Base-by-base conservation (phyloP, 2,113 vertebrate genomes). In the Cavia porcellus region DNA sequence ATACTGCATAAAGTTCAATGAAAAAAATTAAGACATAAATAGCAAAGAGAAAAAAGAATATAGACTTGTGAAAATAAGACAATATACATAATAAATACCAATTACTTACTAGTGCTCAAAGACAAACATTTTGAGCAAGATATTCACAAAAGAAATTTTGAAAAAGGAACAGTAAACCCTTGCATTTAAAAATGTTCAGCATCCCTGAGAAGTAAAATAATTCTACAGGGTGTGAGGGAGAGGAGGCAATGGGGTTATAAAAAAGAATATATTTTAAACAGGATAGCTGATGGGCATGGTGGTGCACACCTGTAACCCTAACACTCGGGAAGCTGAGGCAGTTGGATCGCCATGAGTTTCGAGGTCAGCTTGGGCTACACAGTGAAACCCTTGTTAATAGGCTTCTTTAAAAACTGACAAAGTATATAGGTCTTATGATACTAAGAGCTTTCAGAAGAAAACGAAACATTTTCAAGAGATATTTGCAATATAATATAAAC, bases 151-250 rank as follows among this genome's bases (percentile, higher is more conserved):
- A 90, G 3, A 50, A 55, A 74, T 13, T 82, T 1, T 50, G 8
- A 14, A 77, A 87, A 75, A 45, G 20, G 24, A 89, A 45, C 7
- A 89, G 32, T 3, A 75, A 61, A 89, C 15, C 15, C 14, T 15
- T 66, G 24, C 5, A 38, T 79, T 19, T 66, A 80, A 81, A 85
- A 92, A 42, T 81, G 14, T 93, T 89, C 57, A 77, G 9, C 24
- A 30, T 82, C 88, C 81, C 52, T 66, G 19, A 20, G 75, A 94
- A 97, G 85, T 35, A 70, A 80, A 89, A 42, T 89, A 93, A 94
- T 87, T 94, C 61, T 92, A 66, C 82, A 59, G 4, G 59, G 11
- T 75, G 4, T 86, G n/a, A 47, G 15, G 32, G 52, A 14, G 28
- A 7, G 32, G 17, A 55, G 11, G 12, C 61, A 17, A 61, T 24